Evolutionary conservation across 2,113 vertebrate genomes (phyloP).

Genomic region (Lepisosteus osseus): DNA sequence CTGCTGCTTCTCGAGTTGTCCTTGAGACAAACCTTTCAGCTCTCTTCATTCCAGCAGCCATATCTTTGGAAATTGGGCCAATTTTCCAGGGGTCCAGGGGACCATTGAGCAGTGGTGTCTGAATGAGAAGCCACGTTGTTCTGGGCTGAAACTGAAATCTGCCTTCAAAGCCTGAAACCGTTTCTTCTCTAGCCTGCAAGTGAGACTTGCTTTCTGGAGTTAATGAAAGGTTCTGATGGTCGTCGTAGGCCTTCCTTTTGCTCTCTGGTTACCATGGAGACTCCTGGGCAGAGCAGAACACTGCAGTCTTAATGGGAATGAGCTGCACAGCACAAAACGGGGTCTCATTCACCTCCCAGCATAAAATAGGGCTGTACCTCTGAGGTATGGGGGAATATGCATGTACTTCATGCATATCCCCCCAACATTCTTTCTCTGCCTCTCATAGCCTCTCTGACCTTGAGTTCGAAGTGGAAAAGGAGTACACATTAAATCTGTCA

Average conservation of each 20-base stretch:
- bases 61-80: no score
- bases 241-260: conserved; percentile 39
- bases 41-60: no score
- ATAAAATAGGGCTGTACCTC: not conserved
- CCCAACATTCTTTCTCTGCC: conserved; percentile 25
- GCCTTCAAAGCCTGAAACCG: not conserved
- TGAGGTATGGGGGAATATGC: no score
- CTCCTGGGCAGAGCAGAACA: conserved; percentile 23
- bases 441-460: conserved; percentile 52
- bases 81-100: no score
- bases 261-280: conserved; percentile 54
- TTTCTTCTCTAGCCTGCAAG: no score
- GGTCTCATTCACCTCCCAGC: conserved; percentile 23
- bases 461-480: not conserved
- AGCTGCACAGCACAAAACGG: conserved; percentile 34
- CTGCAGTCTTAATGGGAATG: conserved; percentile 11
- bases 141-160: not conserved
- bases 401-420: not conserved
- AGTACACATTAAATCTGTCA: no score
- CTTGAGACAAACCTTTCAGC: no score
- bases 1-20: no score
- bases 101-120: not conserved
- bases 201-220: conserved; percentile 21
- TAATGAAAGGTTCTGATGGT: conserved; percentile 39
- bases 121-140: not conserved